These are phyloP conservation scores for Empis livida DNA, from an alignment of 2,888 invertebrate genomes.

Conservation along the genomic window DNA sequence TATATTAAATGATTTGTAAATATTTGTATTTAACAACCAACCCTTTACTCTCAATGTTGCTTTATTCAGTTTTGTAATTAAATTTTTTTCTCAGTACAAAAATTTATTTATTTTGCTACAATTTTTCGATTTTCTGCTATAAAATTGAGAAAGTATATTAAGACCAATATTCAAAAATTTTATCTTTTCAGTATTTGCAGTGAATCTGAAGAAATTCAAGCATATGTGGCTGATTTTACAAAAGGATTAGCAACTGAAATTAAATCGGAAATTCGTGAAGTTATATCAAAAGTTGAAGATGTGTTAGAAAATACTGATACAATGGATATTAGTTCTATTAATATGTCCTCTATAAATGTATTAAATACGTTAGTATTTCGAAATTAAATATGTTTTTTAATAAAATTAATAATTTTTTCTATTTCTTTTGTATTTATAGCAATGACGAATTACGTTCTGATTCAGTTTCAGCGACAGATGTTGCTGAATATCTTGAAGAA, in stretches of 20 bases:
- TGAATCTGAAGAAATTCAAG: conserved; percentile 50
- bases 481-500: conserved; percentile 65
- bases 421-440: conserved; percentile 17
- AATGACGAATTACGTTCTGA: conserved; percentile 51
- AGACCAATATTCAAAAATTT: neutral
- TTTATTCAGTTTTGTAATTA: no score
- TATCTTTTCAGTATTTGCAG: conserved; percentile 22
- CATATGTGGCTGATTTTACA: conserved; percentile 65
- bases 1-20: no score
- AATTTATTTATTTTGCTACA: no score
- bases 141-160: no score
- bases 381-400: neutral
- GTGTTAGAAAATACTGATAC: conserved; percentile 57
- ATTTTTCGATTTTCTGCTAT: no score
- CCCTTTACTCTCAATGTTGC: no score
- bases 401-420: neutral
- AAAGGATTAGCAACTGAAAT: conserved; percentile 68
- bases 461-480: conserved; percentile 60
- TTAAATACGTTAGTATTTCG: conserved; percentile 1
- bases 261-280: conserved; percentile 67
- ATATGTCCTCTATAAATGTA: conserved; percentile 9
- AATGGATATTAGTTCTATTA: conserved; percentile 36
- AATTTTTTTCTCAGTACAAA: no score
- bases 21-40: no score
- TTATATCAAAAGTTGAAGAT: conserved; percentile 67